Evolutionary conservation across 2,113 vertebrate genomes (phyloP), one percentile per base, ranked within the genome.

Genomic region (Suncus etruscus): DNA sequence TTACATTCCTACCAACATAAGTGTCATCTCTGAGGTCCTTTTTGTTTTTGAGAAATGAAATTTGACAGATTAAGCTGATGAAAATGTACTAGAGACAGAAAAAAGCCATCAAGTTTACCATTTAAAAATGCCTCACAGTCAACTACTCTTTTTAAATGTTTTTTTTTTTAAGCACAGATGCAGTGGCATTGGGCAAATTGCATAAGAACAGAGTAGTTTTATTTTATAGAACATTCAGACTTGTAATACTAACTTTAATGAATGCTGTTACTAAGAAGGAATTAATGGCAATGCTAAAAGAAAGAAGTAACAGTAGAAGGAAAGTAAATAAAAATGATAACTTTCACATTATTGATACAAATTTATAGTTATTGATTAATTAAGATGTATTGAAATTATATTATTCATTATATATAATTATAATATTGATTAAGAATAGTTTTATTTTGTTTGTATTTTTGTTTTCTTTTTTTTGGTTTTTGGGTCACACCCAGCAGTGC

Each of bases 251-350:
- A 80, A 12, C 70, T 81, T 50, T 3, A 78, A 77, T 66, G 65
- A 66, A 65, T 65, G 24, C 16, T 66, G 25, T 66, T 66, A 66
- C 65, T 66, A 66, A 66, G 27, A 61, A 61, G 58, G 14, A 61
- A 61, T 61, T 20, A 16, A 22, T 16, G 18, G 16, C 58, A 61
- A 22, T 61, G 58, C 58, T 61, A 61, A 18, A 61, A 61, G 58
- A 61, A 61, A 20, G 15, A 61, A 31, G 68, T 73, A 20, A 83
- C 31, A 77, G 87, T 90, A 88, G 48, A 29, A 80, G 32, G 48
- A 75, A 92, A 39, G 77, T 11, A 51, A 73, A 66, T 75, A 87
- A 91, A 88, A 88, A 45, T 83, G 65, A 68, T 77, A 68, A 58
- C 78, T 93, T 88, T 91, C 11, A 39, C 24, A 32, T 89, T 58